Conservation (phyloP, 2,113 vertebrate genomes). For the Carettochelys insculpta region DNA sequence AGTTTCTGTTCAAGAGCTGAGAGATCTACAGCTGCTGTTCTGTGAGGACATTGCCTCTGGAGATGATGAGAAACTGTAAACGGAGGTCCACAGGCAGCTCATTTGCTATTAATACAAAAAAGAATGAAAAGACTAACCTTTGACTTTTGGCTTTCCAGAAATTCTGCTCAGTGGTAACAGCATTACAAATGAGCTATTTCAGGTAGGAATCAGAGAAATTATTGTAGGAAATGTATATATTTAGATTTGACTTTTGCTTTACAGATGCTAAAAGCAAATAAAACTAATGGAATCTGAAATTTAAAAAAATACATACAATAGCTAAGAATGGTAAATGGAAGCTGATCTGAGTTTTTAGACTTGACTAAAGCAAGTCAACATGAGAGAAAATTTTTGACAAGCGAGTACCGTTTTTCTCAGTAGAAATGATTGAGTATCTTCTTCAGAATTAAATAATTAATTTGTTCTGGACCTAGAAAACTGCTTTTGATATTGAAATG, state of each 20-base stretch:
- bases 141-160: slow-evolving; percentile 47
- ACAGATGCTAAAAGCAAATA: neutral
- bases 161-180: slow-evolving; percentile 40
- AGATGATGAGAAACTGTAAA: slow-evolving; percentile 61
- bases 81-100: slow-evolving; percentile 57
- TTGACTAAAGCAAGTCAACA: no score
- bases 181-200: slow-evolving; percentile 43
- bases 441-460: neutral
- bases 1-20: neutral
- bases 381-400: neutral
- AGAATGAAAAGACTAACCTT: slow-evolving; percentile 32
- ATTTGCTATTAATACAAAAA: slow-evolving; percentile 29
- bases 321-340: neutral
- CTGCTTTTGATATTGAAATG: neutral
- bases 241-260: neutral
- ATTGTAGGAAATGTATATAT: neutral
- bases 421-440: neutral
- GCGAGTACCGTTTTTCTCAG: neutral
- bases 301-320: neutral
- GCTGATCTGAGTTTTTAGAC: neutral
- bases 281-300: neutral
- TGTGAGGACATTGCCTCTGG: neutral
- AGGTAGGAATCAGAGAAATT: slow-evolving; percentile 42
- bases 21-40: neutral
- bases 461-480: neutral